Evolutionary conservation across 1,140 invertebrate species (phyloP), one percentile per base, ranked within the genome.

Genomic region (Eumeta japonica): DNA sequence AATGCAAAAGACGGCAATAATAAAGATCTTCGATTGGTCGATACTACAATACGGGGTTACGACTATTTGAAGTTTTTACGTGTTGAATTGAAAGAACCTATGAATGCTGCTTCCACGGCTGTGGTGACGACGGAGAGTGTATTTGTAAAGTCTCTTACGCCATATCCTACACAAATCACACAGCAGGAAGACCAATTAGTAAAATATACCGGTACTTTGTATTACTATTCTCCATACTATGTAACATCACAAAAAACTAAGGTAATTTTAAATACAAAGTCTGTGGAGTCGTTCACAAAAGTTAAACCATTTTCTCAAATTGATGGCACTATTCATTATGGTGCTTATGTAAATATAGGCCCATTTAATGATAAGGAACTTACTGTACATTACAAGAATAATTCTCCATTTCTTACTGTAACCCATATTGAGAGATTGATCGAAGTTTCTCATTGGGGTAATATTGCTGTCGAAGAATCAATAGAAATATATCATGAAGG

Each of bases 361-460:
- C 67, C 67, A 2, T 79, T 79, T 16, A 59, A 73, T 11, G 54
- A 75, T 3, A 82, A 88, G 46, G 81, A 87, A 55, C 59, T 97
- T 42, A 76, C 62, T 15, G 76, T 98, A 33, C 97, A 99, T 67
- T 97, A 89, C 70, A 97, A 98, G 70, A 99, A 98, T 72, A 96
- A 97, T 62, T 82, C 88, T 30, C 95, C 97, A 30, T 98, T 99
- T 66, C 71, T 99, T 28, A 93, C 90, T 16, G 89, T 98, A 0
- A 92, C 88, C 0, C 80, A 79, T 20, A 67, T 99, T 46, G 86
- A 92, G 40, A 81, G 97, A 20, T 75, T 84, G 0, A 91, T 99
- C 56, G 96, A 99, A 76, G 82, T 99, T 1, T 99, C 96, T 0
- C 96, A 98, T 65, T 99, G 97, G 97, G 97, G 97, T 11, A 98